Percentiles rank a stretch among this genome's conserved stretches.
Conservation (phyloP, 2,888 invertebrate species). For the Globia sparganii region DNA sequence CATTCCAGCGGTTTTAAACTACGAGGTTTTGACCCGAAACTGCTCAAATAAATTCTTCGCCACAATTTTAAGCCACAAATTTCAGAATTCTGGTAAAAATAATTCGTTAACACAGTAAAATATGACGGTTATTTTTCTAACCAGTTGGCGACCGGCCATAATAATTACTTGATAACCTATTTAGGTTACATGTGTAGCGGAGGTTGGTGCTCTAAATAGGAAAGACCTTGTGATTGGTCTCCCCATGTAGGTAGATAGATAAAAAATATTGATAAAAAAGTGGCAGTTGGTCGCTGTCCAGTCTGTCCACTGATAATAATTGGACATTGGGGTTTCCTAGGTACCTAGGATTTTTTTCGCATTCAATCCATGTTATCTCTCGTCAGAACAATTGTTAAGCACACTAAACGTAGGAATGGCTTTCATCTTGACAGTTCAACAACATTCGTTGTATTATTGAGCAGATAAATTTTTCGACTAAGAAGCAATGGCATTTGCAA, state of each 20-base stretch:
- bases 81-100: background rate
- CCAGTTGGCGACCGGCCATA: constrained; percentile 41
- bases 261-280: constrained; percentile 52
- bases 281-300: constrained; percentile 3
- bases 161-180: constrained; percentile 46
- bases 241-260: constrained; percentile 33
- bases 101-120: background rate
- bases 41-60: background rate
- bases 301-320: constrained; percentile 10
- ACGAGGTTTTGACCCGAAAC: background rate
- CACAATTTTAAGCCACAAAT: background rate
- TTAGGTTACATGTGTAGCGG: constrained; percentile 28
- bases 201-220: constrained; percentile 32
- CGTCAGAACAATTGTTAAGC: background rate
- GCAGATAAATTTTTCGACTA: no score
- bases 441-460: no score
- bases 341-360: background rate
- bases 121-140: constrained; percentile 30
- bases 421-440: no score
- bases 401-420: no score
- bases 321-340: constrained; percentile 6
- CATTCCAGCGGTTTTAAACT: background rate
- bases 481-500: no score
- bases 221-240: constrained; percentile 40
- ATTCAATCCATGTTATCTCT: background rate